Base-by-base conservation (phyloP, 92 coral and sea anemone species). In the Meandrina meandrites region DNA sequence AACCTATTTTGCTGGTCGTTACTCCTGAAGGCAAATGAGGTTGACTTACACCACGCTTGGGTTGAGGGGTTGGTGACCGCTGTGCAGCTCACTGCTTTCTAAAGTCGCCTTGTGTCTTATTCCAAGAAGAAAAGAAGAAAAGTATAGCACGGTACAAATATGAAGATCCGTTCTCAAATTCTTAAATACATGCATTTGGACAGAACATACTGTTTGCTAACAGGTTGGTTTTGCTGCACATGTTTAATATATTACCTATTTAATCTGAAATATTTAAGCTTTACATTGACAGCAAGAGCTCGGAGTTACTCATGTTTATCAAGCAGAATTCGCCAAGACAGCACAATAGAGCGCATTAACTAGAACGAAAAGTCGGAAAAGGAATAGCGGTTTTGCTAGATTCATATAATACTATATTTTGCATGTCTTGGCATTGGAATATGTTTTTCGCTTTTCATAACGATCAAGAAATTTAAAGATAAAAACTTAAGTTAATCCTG, bases 121-220 rank as follows among this genome's bases (percentile, higher is more conserved):
- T 18, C 58, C 58, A 1, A 77, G 8, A 6, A 24, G 30, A 42
- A 16, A 37, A 78, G 13, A 28, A 78, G 22, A 36, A 70, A 3
- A 15, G 17, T 11, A 37, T 35, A 15, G 5, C 78, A 36, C 13
- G 34, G 31, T 74, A n/a, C 24, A 84, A 34, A 80, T 31, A 96
- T 97, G 99, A 93, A 93, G 88, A 94, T 97, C 14, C 90, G 88
- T 5, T 97, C 98, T 17, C 91, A 92, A 54, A 83, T 92, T 27
- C 86, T 97, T 3, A 96, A 92, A 67, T 97, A 97, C 62, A 85
- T 97, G 93, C 99, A 97, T 79, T 92, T 97, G 78, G 99, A 97
- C 72, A 94, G 93, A 76, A 95, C 95, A 0, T 95, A 94, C 82
- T 94, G 99, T 87, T 83, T 97, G 67, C 84, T 97, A 10, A 93